Evolutionary conservation across 2,797 vertebrate species (phyloP).

Genomic region (Eurystomus glaucurus): DNA sequence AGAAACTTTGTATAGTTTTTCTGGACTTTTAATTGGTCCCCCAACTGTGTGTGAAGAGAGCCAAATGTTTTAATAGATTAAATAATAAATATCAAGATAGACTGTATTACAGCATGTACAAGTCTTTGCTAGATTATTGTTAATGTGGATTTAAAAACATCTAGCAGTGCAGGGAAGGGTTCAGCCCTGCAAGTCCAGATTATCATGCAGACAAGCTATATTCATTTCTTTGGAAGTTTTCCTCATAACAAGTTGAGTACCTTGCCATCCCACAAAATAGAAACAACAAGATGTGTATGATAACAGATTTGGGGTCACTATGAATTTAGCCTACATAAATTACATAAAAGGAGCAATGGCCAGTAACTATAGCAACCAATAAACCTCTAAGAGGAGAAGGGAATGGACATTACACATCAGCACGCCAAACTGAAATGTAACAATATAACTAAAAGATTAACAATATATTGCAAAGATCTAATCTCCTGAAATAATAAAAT

Average conservation of each 20-base stretch:
- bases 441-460: not conserved
- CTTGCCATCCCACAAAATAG: not conserved
- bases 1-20: constrained; percentile 19
- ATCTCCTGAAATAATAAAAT: not conserved
- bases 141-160: not conserved
- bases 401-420: not conserved
- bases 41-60: constrained; percentile 21
- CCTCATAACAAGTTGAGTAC: not conserved
- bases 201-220: not conserved
- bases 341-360: not conserved
- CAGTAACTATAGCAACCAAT: constrained; percentile 25
- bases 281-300: not conserved
- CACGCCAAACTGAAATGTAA: not conserved
- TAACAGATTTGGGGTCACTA: not conserved
- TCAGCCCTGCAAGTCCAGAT: not conserved
- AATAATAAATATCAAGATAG: constrained; percentile 55
- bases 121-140: constrained; percentile 22
- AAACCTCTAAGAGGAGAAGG: not conserved
- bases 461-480: not conserved
- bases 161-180: not conserved
- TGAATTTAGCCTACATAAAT: constrained; percentile 14
- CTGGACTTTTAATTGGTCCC: constrained; percentile 58
- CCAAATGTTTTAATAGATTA: constrained; percentile 52
- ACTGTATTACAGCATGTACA: not conserved
- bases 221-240: constrained; percentile 8